These are phyloP conservation scores for Arvicanthis niloticus DNA, from an alignment of 2,113 vertebrate species.

Conservation along the genomic window DNA sequence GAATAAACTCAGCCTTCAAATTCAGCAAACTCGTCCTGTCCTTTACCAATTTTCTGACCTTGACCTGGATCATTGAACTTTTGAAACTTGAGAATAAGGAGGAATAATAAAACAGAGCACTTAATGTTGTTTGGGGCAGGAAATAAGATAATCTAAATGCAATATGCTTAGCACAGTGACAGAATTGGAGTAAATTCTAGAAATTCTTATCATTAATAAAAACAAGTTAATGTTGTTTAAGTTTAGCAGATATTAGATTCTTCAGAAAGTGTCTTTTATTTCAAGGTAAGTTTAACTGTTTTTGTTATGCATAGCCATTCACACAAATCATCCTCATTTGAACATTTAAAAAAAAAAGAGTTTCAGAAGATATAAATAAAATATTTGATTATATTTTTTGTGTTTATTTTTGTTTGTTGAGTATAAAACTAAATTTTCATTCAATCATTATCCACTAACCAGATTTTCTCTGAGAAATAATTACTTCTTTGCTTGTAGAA, in stretches of 20 bases:
- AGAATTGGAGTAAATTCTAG: conserved; percentile 43
- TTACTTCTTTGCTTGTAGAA: neutral
- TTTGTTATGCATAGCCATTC: neutral
- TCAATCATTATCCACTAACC: neutral
- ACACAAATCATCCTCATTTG: neutral
- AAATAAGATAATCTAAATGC: neutral
- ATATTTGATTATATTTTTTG: neutral
- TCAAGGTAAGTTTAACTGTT: neutral
- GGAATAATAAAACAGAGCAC: neutral
- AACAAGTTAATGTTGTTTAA: neutral
- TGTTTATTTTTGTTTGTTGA: conserved; percentile 17
- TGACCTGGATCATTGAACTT: neutral
- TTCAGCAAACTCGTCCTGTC: neutral
- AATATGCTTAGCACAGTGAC: neutral
- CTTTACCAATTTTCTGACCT: neutral
- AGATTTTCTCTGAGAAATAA: conserved; percentile 24
- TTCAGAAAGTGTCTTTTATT: neutral
- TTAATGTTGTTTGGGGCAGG: conserved; percentile 27
- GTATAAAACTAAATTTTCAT: neutral
- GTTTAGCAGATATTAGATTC: neutral
- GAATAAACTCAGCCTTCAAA: conserved; percentile 11
- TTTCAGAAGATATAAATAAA: neutral
- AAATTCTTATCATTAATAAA: neutral
- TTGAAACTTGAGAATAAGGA: neutral
- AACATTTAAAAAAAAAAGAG: neutral